Evolutionary conservation across 1,140 invertebrate genomes (phyloP), one percentile per base, ranked within the genome.

Genomic region (Coenobita brevimanus): DNA sequence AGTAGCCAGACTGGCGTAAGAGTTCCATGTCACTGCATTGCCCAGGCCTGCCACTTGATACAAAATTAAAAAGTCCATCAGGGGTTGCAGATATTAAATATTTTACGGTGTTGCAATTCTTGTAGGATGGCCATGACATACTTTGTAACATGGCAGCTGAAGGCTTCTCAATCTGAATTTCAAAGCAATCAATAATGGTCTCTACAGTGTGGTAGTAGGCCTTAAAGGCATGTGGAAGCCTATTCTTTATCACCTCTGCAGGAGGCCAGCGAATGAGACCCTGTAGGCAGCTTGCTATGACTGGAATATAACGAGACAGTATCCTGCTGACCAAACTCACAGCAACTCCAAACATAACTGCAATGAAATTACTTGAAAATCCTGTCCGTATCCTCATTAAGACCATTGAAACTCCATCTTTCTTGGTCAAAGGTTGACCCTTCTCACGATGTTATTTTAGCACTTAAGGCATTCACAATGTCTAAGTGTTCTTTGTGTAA

Each of bases 331-430:
- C 36, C 6, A 10, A 33, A 38, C 27, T 30, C 6, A 73, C 30
- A 33, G 71, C 24, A 10, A 30, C 38, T 36, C 71, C 36, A 73
- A 73, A 33, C 36, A 33, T 38, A 73, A 33, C 27, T 4, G 71
- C 27, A 73, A 33, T 73, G 21, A 73, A 24, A 30, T 4, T 64
- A 64, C 62, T 64, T 24, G 62, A 17, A 30, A 64, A 24, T 6
- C 17, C 17, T 64, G 62, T 64, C n/a, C 62, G 62, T n/a, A 64
- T 64, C 62, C 62, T 64, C 62, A 64, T 27, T 17, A 69, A 69
- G 2, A 69, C 64, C 64, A 27, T 36, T 30, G 21, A 27, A 10
- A 69, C 64, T 8, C 33, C 64, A 69, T n/a, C n/a, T n/a, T n/a
- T n/a, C 2, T 69, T 27, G 10, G 64, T 27, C 64, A 69, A 2